Evolutionary conservation across 2,888 invertebrate species (phyloP), one percentile per base, ranked within the genome.

Genomic region (Boloria euphrosyne): DNA sequence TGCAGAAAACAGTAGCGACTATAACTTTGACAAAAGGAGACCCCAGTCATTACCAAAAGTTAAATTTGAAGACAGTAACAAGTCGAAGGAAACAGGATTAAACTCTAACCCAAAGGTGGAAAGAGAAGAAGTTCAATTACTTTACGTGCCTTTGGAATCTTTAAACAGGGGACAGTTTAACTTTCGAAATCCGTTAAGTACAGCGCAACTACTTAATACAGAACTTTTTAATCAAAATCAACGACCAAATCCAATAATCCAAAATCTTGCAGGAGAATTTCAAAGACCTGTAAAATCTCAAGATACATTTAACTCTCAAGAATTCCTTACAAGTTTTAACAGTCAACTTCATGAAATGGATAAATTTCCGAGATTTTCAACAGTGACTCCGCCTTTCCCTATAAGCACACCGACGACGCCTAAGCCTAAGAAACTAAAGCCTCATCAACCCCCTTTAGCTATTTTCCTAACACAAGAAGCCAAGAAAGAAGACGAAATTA

Each of bases 391-490:
- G 2, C 87, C 90, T 0, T 87, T 89, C 68, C 86, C 91, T 4
- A 87, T 91, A 1, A 81, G 86, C 13, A 81, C 87, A 3, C 85
- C 90, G 43, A 89, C 91, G 0, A 93, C 92, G 16, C 82, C 84
- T 0, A 90, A 84, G 73, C 87, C 93, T 0, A 94, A 93, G 62
- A 95, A 94, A 78, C 85, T 94, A 1, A 95, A 95, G 76, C 95
- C 97, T 0, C 96, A 97, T 83, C 97, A 97, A 80, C 97, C 97
- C 1, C 97, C 97, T 0, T 83, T 97, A 54, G 96, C 97, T 1
- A 96, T 97, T 72, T 97, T 96, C 79, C 93, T 97, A 90, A 93
- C 91, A n/a, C 93, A 92, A 76, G 86, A 87, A 75, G 75, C 81
- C 4, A 89, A 86, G 65, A 90, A 85, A 73, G 89, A 90, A 44